Percentiles rank a stretch among this genome's conserved stretches.
Conservation (phyloP, 2,888 invertebrate species). For the Tenodera sinensis region DNA sequence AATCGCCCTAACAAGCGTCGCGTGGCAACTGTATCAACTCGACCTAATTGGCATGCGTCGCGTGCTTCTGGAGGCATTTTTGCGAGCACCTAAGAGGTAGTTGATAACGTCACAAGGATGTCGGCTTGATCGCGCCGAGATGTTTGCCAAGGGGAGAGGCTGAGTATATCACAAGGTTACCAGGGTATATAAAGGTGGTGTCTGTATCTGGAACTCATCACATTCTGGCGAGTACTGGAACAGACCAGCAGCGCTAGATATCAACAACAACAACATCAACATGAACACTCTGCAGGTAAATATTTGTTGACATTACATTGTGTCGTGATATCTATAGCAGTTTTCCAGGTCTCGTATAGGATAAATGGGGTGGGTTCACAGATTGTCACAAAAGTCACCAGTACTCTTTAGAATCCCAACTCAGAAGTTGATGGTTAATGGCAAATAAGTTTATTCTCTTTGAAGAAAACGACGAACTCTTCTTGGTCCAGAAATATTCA, state of each 20-base stretch:
- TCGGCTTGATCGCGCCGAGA: neutral
- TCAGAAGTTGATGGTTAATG: too few species aligned
- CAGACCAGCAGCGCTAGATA: conserved; percentile 18
- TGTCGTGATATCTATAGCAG: too few species aligned
- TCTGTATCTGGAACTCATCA: neutral
- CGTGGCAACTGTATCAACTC: neutral
- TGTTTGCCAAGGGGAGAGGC: neutral
- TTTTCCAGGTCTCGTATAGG: too few species aligned
- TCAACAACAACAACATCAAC: neutral
- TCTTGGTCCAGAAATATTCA: too few species aligned
- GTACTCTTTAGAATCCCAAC: too few species aligned
- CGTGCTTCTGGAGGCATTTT: neutral
- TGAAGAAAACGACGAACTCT: too few species aligned
- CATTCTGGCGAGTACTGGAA: conserved; percentile 21
- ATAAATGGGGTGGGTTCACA: too few species aligned
- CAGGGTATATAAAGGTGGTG: neutral
- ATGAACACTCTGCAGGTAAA: neutral
- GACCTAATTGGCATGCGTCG: neutral
- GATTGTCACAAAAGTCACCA: too few species aligned
- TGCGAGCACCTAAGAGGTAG: neutral
- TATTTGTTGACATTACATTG: neutral
- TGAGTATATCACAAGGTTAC: neutral
- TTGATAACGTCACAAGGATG: neutral
- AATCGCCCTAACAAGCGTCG: too few species aligned
- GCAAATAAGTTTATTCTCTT: too few species aligned